These are phyloP conservation scores for Oscheius sp. DNA, from an alignment of 2,888 invertebrate genomes.

Conservation along the genomic window DNA sequence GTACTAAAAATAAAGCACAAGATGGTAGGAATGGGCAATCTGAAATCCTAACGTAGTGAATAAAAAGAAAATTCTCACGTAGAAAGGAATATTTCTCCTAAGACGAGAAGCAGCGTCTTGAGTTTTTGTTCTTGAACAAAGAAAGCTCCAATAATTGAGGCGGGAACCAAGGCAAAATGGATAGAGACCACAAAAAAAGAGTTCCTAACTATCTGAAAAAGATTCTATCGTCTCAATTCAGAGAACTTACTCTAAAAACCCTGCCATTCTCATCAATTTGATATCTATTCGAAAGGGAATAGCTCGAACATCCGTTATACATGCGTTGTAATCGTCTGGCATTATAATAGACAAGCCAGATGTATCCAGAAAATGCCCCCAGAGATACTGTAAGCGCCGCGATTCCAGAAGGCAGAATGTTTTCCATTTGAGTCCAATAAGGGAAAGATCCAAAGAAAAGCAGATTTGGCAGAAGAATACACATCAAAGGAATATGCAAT, in stretches of 20 bases:
- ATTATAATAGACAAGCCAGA: background rate
- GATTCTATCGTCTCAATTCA: background rate
- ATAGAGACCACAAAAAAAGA: conserved; percentile 1
- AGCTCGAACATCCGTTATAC: background rate
- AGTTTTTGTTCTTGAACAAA: background rate
- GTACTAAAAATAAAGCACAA: background rate
- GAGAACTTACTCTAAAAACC: background rate
- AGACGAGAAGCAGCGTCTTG: background rate
- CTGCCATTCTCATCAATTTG: conserved; percentile 5
- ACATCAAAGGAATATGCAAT: background rate
- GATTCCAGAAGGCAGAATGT: background rate
- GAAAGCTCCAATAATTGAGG: background rate
- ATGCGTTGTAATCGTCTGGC: background rate
- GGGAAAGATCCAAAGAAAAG: background rate
- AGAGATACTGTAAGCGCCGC: background rate
- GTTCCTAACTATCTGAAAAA: background rate
- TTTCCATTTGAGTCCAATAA: background rate
- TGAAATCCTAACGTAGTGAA: background rate
- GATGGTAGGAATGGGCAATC: conserved; percentile 2
- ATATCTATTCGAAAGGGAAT: background rate
- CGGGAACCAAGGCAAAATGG: background rate
- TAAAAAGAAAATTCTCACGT: background rate
- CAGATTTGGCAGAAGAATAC: background rate
- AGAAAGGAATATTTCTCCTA: background rate
- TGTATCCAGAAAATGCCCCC: background rate